phyloP scores from a whole-genome alignment of 1,140 invertebrate genomes.

The Ips nitidus region DNA sequence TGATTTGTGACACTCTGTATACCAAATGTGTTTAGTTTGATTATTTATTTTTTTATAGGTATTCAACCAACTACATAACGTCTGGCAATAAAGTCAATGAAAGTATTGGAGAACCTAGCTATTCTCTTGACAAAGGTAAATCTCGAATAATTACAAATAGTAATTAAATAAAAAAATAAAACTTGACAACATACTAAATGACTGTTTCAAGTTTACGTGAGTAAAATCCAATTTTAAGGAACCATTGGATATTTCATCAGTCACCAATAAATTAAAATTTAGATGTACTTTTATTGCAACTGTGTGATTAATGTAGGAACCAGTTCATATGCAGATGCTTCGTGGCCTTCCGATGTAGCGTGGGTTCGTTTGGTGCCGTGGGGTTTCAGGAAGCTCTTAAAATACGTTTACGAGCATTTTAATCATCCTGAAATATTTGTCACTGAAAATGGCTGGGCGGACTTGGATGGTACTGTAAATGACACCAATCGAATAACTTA shows the following conservation, averaged over 20 bases:
- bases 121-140: slow-evolving; percentile 20
- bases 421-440: slow-evolving; percentile 58
- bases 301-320: slow-evolving; percentile 6
- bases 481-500: slow-evolving; percentile 17
- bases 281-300: no score
- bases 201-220: no score
- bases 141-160: no score
- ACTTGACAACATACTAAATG: no score
- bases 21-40: neutral
- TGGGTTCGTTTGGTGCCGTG: slow-evolving; percentile 54
- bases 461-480: slow-evolving; percentile 37
- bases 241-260: no score
- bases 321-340: slow-evolving; percentile 11
- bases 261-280: no score
- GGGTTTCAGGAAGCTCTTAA: slow-evolving; percentile 67
- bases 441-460: slow-evolving; percentile 64
- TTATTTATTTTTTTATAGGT: slow-evolving; percentile 1
- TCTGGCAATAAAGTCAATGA: slow-evolving; percentile 14
- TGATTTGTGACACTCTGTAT: neutral
- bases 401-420: slow-evolving; percentile 66
- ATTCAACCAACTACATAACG: slow-evolving; percentile 18
- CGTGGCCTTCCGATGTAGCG: slow-evolving; percentile 19
- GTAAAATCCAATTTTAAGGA: no score
- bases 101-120: slow-evolving; percentile 26
- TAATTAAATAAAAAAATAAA: no score